These are phyloP conservation scores for Sciaenops ocellatus DNA, from an alignment of 2,797 vertebrate genomes.

Conservation along the genomic window DNA sequence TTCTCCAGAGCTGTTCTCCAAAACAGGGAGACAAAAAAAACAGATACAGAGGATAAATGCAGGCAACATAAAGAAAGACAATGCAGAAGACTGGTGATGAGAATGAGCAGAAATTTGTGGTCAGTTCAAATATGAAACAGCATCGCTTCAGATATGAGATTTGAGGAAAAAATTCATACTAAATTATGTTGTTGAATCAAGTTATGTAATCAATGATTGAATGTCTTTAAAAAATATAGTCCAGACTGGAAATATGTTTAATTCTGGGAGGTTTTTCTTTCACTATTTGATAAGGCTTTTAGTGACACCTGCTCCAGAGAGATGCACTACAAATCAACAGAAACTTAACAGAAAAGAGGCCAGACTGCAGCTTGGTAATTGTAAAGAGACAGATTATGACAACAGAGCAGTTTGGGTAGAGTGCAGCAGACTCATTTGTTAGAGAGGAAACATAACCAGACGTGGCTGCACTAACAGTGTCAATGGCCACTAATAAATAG, in stretches of 20 bases:
- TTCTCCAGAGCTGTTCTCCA: slow-evolving; percentile 77
- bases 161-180: slow-evolving; percentile 1
- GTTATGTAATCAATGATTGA: slow-evolving; percentile 14
- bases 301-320: slow-evolving; percentile 38
- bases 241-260: slow-evolving; percentile 20
- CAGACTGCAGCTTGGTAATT: slow-evolving; percentile 25
- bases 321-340: slow-evolving; percentile 28
- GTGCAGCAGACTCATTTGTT: slow-evolving; percentile 44
- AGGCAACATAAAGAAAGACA: slow-evolving; percentile 73
- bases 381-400: slow-evolving; percentile 14
- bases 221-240: slow-evolving; percentile 7
- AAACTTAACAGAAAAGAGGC: slow-evolving; percentile 6
- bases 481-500: slow-evolving; percentile 47
- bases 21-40: slow-evolving; percentile 67
- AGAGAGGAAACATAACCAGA: slow-evolving; percentile 20
- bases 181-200: slow-evolving; percentile 21
- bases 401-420: slow-evolving; percentile 55
- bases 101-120: slow-evolving; percentile 46
- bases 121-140: slow-evolving; percentile 33
- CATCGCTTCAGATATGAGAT: slow-evolving; percentile 19
- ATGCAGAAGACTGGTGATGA: slow-evolving; percentile 49
- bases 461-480: slow-evolving; percentile 36
- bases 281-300: slow-evolving; percentile 43
- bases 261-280: slow-evolving; percentile 28
- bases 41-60: slow-evolving; percentile 71